These are phyloP conservation scores for Arbacia lixula DNA, from an alignment of 53 echinoderm and acorn worm species.

Conservation along the genomic window DNA sequence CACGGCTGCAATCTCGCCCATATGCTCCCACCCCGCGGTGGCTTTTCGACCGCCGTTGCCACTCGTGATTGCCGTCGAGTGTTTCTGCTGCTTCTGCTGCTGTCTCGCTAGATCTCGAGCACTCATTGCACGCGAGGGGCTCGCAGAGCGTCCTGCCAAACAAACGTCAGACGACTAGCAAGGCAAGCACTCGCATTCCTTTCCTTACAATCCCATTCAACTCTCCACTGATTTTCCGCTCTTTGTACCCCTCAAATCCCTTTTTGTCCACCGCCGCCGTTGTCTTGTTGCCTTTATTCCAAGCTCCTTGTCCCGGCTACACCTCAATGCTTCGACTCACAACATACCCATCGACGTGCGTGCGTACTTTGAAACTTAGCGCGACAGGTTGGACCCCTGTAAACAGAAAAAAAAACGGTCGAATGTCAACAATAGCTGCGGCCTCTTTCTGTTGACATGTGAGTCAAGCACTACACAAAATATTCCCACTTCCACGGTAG, in stretches of 20 bases:
- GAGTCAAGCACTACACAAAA: conserved; percentile 23
- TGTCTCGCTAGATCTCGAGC: conserved; percentile 20
- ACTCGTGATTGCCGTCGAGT: conserved; percentile 1
- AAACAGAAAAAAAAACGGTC: background rate
- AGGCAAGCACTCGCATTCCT: conserved; percentile 28
- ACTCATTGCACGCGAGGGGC: conserved; percentile 44
- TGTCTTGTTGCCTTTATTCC: conserved; percentile 7
- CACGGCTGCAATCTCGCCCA: conserved; percentile 55
- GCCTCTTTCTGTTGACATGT: background rate
- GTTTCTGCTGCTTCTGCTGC: background rate
- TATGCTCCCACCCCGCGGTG: conserved; percentile 25
- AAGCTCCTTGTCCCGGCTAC: background rate
- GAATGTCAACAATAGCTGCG: conserved; percentile 28
- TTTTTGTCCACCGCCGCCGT: conserved; percentile 9
- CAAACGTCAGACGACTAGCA: conserved; percentile 30
- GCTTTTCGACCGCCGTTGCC: conserved; percentile 14
- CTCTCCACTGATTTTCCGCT: conserved; percentile 27
- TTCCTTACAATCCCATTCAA: conserved; percentile 6
- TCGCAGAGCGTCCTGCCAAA: too few species aligned
- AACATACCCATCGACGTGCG: conserved; percentile 25
- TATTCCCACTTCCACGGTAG: background rate
- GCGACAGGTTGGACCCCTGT: conserved; percentile 24
- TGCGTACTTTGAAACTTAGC: conserved; percentile 23
- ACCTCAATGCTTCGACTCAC: conserved; percentile 13
- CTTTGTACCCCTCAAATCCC: conserved; percentile 40